Conservation (phyloP, 2,797 vertebrate species). For the Acanthurus lineatus region DNA sequence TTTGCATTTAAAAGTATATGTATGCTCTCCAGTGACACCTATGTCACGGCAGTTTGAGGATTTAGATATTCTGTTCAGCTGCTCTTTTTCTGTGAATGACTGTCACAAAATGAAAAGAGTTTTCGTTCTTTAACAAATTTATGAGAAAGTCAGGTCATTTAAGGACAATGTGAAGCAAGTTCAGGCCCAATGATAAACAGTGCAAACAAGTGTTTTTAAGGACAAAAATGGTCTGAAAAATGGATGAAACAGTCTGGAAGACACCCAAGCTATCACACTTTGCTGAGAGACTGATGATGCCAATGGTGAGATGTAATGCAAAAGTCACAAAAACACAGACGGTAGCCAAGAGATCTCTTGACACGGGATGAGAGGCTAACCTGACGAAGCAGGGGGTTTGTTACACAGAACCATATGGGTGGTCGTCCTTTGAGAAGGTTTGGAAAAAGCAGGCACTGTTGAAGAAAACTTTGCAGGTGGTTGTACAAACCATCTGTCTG, state of each 20-base stretch:
- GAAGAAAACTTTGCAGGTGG: too few species aligned
- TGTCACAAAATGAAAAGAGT: neutral
- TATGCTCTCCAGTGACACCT: neutral
- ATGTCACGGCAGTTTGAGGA: neutral
- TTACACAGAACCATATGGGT: too few species aligned
- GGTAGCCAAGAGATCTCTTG: neutral
- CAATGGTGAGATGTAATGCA: neutral
- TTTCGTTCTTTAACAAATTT: neutral
- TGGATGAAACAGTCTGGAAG: neutral
- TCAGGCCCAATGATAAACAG: slow-evolving; percentile 1
- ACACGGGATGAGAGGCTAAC: neutral
- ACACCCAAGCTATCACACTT: neutral
- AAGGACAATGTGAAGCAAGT: neutral
- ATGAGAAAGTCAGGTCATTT: neutral
- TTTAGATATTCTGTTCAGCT: slow-evolving; percentile 8
- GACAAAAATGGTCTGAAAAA: neutral
- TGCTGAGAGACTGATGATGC: neutral
- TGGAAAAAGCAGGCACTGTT: too few species aligned
- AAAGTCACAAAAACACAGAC: slow-evolving; percentile 18
- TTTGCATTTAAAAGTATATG: neutral
- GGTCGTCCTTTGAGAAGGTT: too few species aligned
- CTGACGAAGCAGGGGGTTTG: too few species aligned
- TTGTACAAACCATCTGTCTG: too few species aligned
- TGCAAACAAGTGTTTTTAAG: neutral
- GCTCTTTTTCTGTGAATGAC: slow-evolving; percentile 1